phyloP scores from a whole-genome alignment of 1,140 invertebrate genomes.

The Drosophila mauritiana region DNA sequence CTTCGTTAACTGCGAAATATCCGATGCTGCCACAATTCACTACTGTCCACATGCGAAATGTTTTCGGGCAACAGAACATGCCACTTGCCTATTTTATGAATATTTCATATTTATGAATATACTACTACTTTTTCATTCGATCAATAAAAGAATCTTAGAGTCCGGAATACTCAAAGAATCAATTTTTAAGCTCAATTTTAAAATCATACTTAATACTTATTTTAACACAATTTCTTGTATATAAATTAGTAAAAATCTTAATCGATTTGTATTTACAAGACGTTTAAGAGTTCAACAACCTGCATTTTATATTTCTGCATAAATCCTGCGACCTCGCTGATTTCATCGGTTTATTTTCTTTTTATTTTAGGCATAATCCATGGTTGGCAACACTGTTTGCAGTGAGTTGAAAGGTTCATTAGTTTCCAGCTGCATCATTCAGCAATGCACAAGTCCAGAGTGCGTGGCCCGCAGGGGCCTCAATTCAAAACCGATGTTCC shows the following conservation, averaged over 20 bases:
- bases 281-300: too few relatives aligned
- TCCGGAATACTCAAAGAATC: too few relatives aligned
- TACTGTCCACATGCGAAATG: not conserved
- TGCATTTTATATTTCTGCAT: too few relatives aligned
- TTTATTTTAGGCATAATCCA: too few relatives aligned
- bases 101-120: not conserved
- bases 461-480: not conserved
- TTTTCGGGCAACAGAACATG: not conserved
- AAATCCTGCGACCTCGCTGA: not conserved
- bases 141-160: too few relatives aligned
- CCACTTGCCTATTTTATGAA: not conserved
- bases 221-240: too few relatives aligned
- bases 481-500: not conserved
- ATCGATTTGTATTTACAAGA: too few relatives aligned
- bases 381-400: slow-evolving; percentile 4
- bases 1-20: slow-evolving; percentile 11
- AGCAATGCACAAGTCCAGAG: slow-evolving; percentile 3
- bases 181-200: too few relatives aligned
- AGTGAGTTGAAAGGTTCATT: slow-evolving; percentile 25
- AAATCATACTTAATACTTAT: too few relatives aligned
- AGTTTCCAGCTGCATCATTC: not conserved
- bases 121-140: too few relatives aligned
- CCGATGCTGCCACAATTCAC: slow-evolving; percentile 6
- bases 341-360: too few relatives aligned
- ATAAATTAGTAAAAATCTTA: too few relatives aligned